phyloP scores from a whole-genome alignment of 2,797 vertebrate genomes.

The Cyclopterus lumpus region DNA sequence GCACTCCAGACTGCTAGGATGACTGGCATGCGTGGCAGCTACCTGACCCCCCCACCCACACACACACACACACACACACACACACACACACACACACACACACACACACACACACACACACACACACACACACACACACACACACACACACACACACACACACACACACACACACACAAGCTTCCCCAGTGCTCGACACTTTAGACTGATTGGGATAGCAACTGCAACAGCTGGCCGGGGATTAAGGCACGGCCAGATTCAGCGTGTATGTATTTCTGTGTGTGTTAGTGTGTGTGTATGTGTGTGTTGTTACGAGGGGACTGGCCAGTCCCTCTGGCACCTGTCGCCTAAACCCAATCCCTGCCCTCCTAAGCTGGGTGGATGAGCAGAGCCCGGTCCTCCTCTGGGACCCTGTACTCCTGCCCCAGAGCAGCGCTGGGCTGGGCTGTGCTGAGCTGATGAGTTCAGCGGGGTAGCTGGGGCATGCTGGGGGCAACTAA shows the following conservation, averaged over 20 bases:
- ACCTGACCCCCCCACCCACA: slow-evolving; percentile 64
- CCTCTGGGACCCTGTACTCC: slow-evolving; percentile 70
- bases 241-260: slow-evolving; percentile 82
- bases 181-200: slow-evolving; percentile 70
- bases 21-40: slow-evolving; percentile 69
- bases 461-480: slow-evolving; percentile 49
- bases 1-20: slow-evolving; percentile 63
- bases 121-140: slow-evolving; percentile 13
- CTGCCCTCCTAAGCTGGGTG: slow-evolving; percentile 74
- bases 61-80: slow-evolving; percentile 4
- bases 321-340: slow-evolving; percentile 80
- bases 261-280: slow-evolving; percentile 62
- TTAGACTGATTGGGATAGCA: slow-evolving; percentile 79
- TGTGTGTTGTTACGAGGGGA: slow-evolving; percentile 60
- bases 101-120: slow-evolving; percentile 7
- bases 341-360: slow-evolving; percentile 83
- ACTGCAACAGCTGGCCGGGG: slow-evolving; percentile 87
- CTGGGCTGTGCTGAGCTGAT: slow-evolving; percentile 48
- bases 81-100: slow-evolving; percentile 36
- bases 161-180: slow-evolving; percentile 29
- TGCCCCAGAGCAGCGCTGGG: slow-evolving; percentile 36
- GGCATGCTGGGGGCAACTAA: slow-evolving; percentile 48
- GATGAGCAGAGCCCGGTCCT: slow-evolving; percentile 69
- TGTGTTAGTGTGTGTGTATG: slow-evolving; percentile 26
- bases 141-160: slow-evolving; percentile 7